Conservation (phyloP, 2,888 invertebrate genomes). For the Idaea biselata region DNA sequence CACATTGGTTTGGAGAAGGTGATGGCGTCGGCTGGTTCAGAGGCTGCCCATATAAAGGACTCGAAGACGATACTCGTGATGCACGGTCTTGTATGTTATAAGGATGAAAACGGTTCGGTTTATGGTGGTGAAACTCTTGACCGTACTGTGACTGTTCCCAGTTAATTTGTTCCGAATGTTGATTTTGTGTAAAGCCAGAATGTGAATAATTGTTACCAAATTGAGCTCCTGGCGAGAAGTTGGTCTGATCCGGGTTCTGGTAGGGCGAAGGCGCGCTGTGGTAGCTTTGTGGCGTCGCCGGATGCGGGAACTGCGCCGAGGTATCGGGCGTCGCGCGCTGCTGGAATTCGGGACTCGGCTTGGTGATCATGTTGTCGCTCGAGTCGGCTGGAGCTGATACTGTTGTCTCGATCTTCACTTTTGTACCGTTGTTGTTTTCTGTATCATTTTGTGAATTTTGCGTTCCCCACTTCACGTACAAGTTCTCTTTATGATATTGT, state of each 20-base stretch:
- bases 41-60: conserved; percentile 80
- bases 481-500: conserved; percentile 89
- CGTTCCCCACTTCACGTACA: conserved; percentile 87
- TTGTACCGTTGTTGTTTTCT: conserved; percentile 84
- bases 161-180: conserved; percentile 71
- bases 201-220: conserved; percentile 75
- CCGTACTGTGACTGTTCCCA: conserved; percentile 75
- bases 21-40: conserved; percentile 86
- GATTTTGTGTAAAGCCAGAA: conserved; percentile 74
- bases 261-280: conserved; percentile 85
- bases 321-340: conserved; percentile 81
- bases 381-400: conserved; percentile 88
- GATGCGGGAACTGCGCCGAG: conserved; percentile 80
- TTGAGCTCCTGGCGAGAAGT: conserved; percentile 79
- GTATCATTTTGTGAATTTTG: conserved; percentile 80
- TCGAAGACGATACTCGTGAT: conserved; percentile 75
- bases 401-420: conserved; percentile 81
- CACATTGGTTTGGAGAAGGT: conserved; percentile 88
- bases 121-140: conserved; percentile 72
- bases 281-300: conserved; percentile 84
- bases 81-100: conserved; percentile 78
- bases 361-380: conserved; percentile 84
- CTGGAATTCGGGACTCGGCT: conserved; percentile 82
- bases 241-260: conserved; percentile 81
- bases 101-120: conserved; percentile 73